These are phyloP conservation scores for Aphelocoma californica DNA, from an alignment of 2,797 vertebrate genomes.

Conservation along the genomic window DNA sequence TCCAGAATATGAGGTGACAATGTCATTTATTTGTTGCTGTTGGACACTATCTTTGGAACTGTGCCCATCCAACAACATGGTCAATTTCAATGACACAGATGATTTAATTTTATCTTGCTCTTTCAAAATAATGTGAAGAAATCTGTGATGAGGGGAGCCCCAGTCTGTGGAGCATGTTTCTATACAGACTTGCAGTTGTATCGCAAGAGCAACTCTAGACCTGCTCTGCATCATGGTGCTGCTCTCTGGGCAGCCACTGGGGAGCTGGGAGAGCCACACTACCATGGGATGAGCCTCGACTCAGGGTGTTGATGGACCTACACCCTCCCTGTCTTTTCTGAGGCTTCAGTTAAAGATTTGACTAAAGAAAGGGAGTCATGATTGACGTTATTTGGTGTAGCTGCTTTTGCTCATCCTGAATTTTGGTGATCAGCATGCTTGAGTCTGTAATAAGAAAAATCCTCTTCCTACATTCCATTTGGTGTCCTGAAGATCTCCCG, in stretches of 20 bases:
- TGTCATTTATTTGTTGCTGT: neutral
- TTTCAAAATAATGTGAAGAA: conserved; percentile 25
- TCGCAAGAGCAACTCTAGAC: neutral
- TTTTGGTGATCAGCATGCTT: neutral
- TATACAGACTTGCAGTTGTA: neutral
- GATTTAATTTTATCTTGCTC: conserved; percentile 29
- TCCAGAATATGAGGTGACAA: neutral
- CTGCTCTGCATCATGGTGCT: neutral
- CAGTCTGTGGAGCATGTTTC: neutral
- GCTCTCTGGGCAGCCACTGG: neutral
- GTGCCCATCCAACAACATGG: neutral
- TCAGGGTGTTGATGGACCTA: neutral
- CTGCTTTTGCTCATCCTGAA: neutral
- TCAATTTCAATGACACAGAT: neutral
- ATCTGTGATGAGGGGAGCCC: neutral
- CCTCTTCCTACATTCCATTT: neutral
- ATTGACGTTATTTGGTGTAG: neutral
- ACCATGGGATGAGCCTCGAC: rapidly evolving
- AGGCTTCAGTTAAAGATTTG: neutral
- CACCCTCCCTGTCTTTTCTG: neutral
- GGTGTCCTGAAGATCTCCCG: neutral
- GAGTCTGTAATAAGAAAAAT: neutral
- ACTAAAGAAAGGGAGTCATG: neutral
- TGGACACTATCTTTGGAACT: neutral
- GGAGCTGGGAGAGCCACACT: neutral